Evolutionary conservation across 2,113 vertebrate species (phyloP), one percentile per base, ranked within the genome.

Genomic region (Ammodytes marinus): DNA sequence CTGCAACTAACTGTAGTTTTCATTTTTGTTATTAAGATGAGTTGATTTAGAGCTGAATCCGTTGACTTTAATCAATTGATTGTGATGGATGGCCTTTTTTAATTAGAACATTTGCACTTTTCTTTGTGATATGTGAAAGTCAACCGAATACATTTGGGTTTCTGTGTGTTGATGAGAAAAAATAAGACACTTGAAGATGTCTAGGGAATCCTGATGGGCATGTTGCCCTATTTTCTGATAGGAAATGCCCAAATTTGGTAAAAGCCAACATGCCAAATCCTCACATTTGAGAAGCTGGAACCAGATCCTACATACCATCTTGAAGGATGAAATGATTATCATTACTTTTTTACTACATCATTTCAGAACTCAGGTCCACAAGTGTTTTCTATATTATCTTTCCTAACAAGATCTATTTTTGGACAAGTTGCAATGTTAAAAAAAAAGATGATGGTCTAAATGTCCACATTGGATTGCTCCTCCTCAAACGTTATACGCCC

Each of bases 401-500:
- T 43, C 52, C 55, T 46, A 58, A 19, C 14, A 6, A 4, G 13
- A 15, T 75, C 57, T 80, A 66, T 71, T 89, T 79, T 15, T 55
- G 14, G 42, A 79, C 39, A n/a, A 60, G 64, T 39, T 45, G 54
- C 2, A 12, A 68, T 15, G 40, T 55, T 35, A 13, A 4, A 43
- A 52, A 52, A 27, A 67, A 79, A 27, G 27, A 27, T 27, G 80
- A 45, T 17, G 27, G 52, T 61, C 61, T 67, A 43, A 27, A 17
- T 50, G 63, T 27, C 70, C 76, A 27, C 19, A 58, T 88, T 69
- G 61, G 49, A 82, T 73, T 81, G 79, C 65, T 73, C 57, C 37
- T 53, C 60, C 64, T 74, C 53, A 27, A 35, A 61, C 74, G 54
- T 61, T 70, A 37, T 65, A 67, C 69, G 77, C 83, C 57, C 13